These are phyloP conservation scores for Lophotis ruficrista DNA, from an alignment of 2,113 vertebrate species.

Conservation along the genomic window DNA sequence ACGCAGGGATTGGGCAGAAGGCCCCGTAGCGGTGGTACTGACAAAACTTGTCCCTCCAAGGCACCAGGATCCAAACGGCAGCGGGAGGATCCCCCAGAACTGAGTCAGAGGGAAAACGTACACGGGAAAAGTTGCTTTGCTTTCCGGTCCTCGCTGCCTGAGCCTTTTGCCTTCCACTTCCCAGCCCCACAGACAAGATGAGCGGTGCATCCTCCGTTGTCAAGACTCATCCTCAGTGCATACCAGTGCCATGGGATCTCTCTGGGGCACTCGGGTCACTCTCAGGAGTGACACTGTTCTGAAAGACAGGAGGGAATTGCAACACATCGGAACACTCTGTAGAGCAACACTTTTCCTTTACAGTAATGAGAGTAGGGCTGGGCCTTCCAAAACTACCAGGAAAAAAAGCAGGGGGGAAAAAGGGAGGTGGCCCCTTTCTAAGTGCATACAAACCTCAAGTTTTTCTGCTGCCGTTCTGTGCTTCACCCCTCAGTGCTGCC, in stretches of 20 bases:
- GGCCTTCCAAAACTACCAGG: neutral
- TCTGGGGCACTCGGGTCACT: constrained; percentile 73
- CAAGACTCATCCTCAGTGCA: constrained; percentile 80
- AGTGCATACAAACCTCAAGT: neutral
- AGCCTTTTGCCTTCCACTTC: neutral
- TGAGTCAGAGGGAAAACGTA: neutral
- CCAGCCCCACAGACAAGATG: constrained; percentile 60
- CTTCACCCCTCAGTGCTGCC: neutral
- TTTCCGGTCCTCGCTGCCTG: neutral
- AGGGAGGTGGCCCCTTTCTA: neutral
- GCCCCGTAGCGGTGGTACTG: neutral
- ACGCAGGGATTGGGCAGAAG: fast-evolving
- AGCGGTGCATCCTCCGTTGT: constrained; percentile 72
- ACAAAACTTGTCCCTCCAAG: neutral
- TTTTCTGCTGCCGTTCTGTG: neutral
- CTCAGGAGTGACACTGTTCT: constrained; percentile 83
- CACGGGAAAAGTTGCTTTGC: neutral
- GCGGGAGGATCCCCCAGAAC: neutral
- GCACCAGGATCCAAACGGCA: neutral
- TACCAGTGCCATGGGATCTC: constrained; percentile 74
- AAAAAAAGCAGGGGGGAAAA: neutral
- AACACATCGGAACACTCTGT: neutral
- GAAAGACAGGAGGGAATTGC: neutral
- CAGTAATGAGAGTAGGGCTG: neutral
- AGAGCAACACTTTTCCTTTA: neutral